Percentiles rank a stretch among this genome's conserved stretches.
phyloP scores from a whole-genome alignment of 2,888 invertebrate genomes.

The Deilephila porcellus region DNA sequence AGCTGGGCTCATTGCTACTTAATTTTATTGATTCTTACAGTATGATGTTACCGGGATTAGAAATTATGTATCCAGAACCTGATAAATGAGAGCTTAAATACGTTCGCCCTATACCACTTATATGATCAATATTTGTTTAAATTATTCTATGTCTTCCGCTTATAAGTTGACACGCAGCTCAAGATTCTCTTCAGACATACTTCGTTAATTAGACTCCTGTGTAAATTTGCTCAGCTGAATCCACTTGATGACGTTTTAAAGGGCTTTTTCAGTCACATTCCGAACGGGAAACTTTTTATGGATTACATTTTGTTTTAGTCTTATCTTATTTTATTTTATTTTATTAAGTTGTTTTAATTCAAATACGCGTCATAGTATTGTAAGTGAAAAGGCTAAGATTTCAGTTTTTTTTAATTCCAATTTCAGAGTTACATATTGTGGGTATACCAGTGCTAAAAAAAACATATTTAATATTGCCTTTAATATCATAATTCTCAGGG shows the following conservation, averaged over 20 bases:
- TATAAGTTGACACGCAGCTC: background rate
- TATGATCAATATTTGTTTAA: background rate
- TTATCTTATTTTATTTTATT: too few relatives aligned
- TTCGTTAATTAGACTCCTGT: conserved; percentile 50
- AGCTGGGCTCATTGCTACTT: too few relatives aligned
- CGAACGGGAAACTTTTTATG: conserved; percentile 23
- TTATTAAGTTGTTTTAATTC: background rate
- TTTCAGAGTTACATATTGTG: background rate
- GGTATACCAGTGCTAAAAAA: too few relatives aligned
- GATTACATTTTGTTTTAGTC: conserved; percentile 20
- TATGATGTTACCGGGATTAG: too few relatives aligned
- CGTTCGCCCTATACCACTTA: background rate
- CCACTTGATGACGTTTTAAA: conserved; percentile 38
- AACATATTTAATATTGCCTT: too few relatives aligned
- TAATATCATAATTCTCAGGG: too few relatives aligned
- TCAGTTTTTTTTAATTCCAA: background rate
- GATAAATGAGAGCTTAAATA: too few relatives aligned
- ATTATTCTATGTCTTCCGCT: background rate
- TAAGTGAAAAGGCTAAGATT: background rate
- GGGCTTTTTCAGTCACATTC: conserved; percentile 21
- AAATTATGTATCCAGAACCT: too few relatives aligned
- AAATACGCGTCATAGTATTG: background rate
- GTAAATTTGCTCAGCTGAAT: conserved; percentile 49
- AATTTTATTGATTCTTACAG: too few relatives aligned
- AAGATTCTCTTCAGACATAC: conserved; percentile 26